Evolutionary conservation across 2,113 vertebrate genomes (phyloP).

Genomic region (Tinamus guttatus): DNA sequence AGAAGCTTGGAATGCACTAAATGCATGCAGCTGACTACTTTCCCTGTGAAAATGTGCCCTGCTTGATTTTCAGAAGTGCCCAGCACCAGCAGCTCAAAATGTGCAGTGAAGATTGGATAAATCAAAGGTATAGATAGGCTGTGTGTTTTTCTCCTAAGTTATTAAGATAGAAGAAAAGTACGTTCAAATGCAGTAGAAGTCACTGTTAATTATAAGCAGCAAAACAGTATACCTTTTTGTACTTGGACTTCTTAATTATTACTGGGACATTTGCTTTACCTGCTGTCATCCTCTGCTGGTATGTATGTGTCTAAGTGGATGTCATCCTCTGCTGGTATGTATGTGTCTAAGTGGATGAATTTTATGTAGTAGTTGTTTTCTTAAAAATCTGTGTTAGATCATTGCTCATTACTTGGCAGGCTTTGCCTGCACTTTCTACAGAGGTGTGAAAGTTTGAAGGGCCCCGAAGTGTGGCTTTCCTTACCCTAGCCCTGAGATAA

Average conservation of each 20-base stretch:
- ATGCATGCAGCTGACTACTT: not conserved
- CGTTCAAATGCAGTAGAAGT: not conserved
- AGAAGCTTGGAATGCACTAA: not conserved
- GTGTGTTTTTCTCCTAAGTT: not conserved
- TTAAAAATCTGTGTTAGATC: rapidly evolving
- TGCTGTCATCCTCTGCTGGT: not conserved
- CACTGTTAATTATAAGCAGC: not conserved
- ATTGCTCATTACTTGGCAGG: not conserved
- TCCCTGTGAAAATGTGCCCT: not conserved
- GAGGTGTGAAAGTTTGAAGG: not conserved
- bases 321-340: not conserved
- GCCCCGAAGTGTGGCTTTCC: not conserved
- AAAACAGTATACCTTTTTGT: not conserved
- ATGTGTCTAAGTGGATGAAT: not conserved
- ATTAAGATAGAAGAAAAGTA: not conserved
- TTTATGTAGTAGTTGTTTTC: not conserved
- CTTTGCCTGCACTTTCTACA: not conserved
- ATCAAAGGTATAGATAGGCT: not conserved
- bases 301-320: not conserved
- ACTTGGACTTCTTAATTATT: not conserved
- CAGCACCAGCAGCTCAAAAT: not conserved
- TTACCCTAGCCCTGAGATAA: not conserved
- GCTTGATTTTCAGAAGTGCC: not conserved
- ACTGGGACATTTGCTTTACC: not conserved
- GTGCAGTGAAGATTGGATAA: not conserved